phyloP scores from a whole-genome alignment of 2,113 vertebrate genomes.

The Thomomys bottae region DNA sequence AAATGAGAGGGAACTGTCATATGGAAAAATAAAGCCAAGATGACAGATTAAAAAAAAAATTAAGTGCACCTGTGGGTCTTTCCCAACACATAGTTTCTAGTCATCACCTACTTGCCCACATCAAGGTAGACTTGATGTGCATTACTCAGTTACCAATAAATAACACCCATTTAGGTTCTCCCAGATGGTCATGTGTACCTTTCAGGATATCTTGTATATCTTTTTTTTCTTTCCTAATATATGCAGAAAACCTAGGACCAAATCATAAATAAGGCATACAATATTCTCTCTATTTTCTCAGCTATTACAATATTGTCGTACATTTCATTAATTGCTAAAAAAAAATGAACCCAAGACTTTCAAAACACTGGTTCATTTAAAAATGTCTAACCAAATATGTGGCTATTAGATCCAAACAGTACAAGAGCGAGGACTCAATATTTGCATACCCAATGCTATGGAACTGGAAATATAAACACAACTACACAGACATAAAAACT shows the following conservation, averaged over 20 bases:
- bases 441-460: too few relatives aligned
- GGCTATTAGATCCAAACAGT: too few relatives aligned
- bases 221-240: constrained; percentile 3
- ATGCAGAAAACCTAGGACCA: background rate
- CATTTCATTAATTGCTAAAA: background rate
- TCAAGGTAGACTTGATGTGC: background rate
- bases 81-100: background rate
- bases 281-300: background rate
- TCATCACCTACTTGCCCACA: background rate
- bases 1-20: background rate
- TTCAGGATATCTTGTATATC: background rate
- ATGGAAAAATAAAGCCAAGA: background rate
- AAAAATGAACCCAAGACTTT: constrained; percentile 3
- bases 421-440: too few relatives aligned
- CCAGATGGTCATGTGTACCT: background rate
- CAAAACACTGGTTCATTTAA: background rate
- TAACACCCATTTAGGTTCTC: background rate
- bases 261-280: background rate
- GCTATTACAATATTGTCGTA: background rate
- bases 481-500: too few relatives aligned
- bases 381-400: too few relatives aligned
- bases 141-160: background rate
- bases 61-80: background rate
- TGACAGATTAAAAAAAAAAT: background rate
- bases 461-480: too few relatives aligned